Evolutionary conservation across 2,797 vertebrate genomes (phyloP), one percentile per base, ranked within the genome.

Genomic region (Xerus rutilus): DNA sequence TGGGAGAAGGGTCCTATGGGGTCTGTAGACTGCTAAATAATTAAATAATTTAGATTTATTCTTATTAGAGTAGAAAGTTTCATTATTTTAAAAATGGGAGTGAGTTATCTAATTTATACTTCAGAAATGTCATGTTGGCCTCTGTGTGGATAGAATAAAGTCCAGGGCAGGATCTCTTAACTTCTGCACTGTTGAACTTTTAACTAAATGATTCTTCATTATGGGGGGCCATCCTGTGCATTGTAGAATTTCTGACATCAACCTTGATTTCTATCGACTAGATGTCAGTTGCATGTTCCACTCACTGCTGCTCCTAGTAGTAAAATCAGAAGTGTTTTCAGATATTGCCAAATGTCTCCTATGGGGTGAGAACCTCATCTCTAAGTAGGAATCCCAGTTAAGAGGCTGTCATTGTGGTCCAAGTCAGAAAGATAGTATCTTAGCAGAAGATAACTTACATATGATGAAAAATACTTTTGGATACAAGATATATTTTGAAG

Each of bases 31-130:
- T 17, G 8, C 30, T 62, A 92, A 95, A 65, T 59, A 20, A 28
- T 20, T 67, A 93, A 95, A 69, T 59, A 81, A 64, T 43, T 90
- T 49, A 73, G 30, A 11, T 23, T 88, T 77, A 76, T 69, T 87
- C 18, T 43, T 47, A 20, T 17, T 91, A 14, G 5, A 69, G 28
- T 49, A 54, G 30, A 85, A 88, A 67, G 18, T 20, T 14, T 62
- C 54, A 32, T 39, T 76, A 13, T 35, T 90, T 82, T 47, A 62
- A 81, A 18, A 32, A 52, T n/a, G 11, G 5, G 2, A 87, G 54
- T 47, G 64, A 85, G 2, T 11, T 6, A 70, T 54, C 52, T 74
- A 70, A 89, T 69, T 62, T 45, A 18, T 43, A 39, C 32, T 88
- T 88, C 47, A 78, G 45, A 86, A 93, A 93, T 12, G 78, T 62